Conservation (phyloP, 2,797 vertebrate genomes). For the Zalophus californianus region DNA sequence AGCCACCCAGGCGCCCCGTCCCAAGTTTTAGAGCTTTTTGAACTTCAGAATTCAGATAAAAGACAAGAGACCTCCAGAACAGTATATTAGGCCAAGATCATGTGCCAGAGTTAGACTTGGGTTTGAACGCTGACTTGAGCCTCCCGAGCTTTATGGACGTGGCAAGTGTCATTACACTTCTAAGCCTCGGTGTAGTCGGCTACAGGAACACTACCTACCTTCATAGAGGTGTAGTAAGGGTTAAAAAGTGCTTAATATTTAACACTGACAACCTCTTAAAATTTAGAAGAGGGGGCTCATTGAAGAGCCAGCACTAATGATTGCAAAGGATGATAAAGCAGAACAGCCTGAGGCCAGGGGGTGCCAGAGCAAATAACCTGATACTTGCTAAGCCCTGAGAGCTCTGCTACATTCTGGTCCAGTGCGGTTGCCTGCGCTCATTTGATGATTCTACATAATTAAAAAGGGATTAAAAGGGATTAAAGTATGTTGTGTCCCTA, state of each 20-base stretch:
- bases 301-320: constrained; percentile 28
- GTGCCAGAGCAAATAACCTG: not conserved
- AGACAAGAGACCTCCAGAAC: not conserved
- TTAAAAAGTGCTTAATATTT: constrained; percentile 31
- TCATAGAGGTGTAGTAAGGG: not conserved
- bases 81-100: not conserved
- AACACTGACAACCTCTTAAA: constrained; percentile 31
- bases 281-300: not conserved
- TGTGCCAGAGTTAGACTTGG: not conserved
- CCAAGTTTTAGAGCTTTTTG: not conserved
- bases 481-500: not conserved
- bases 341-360: not conserved
- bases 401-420: not conserved
- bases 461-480: constrained; percentile 50
- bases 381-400: not conserved
- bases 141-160: not conserved
- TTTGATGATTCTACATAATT: constrained; percentile 27
- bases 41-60: constrained; percentile 19
- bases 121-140: not conserved
- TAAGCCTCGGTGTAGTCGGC: not conserved
- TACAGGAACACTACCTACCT: not conserved
- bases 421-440: not conserved
- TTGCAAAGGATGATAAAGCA: not conserved
- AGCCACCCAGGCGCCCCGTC: too few species aligned
- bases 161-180: not conserved